Evolutionary conservation across 2,888 invertebrate species (phyloP).

Genomic region (Drosophila atripex): DNA sequence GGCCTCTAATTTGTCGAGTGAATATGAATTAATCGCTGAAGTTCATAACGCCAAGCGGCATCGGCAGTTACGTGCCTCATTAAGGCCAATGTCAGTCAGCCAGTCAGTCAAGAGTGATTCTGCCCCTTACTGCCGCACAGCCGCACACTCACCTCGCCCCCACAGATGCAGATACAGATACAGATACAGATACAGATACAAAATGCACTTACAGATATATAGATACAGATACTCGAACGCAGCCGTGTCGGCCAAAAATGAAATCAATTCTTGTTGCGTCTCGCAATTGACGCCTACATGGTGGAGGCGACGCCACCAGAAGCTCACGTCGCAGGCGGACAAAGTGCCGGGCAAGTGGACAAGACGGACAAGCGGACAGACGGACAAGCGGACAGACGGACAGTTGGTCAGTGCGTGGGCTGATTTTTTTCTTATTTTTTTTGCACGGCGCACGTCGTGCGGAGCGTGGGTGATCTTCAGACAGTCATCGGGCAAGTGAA

Average conservation of each 20-base stretch:
- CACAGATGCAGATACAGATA: constrained; percentile 4
- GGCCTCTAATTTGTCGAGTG: constrained; percentile 68
- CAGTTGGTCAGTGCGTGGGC: constrained; percentile 29
- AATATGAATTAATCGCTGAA: constrained; percentile 62
- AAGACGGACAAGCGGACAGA: constrained; percentile 6
- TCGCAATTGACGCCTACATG: constrained; percentile 67
- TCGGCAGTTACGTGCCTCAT: constrained; percentile 50
- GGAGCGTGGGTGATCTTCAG: constrained; percentile 32
- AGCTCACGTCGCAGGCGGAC: constrained; percentile 19
- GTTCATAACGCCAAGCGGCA: constrained; percentile 35
- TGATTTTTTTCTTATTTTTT: constrained; percentile 4
- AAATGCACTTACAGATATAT: constrained; percentile 27
- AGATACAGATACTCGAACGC: constrained; percentile 40
- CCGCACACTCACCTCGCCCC: constrained; percentile 8
- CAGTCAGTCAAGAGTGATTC: constrained; percentile 61
- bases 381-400: constrained; percentile 9
- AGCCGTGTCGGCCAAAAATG: constrained; percentile 53
- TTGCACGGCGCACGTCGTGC: constrained; percentile 28
- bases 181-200: constrained; percentile 33
- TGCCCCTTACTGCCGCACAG: constrained; percentile 9
- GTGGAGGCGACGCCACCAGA: constrained; percentile 2
- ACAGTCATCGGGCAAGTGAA: constrained; percentile 3
- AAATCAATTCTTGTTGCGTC: constrained; percentile 73
- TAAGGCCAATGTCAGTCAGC: constrained; percentile 74
- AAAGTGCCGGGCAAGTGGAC: constrained; percentile 14